A percentile compares a stretch with the other conserved stretches of the same genome.
phyloP scores from a whole-genome alignment of 2,888 invertebrate genomes.

The Agelastica alni region DNA sequence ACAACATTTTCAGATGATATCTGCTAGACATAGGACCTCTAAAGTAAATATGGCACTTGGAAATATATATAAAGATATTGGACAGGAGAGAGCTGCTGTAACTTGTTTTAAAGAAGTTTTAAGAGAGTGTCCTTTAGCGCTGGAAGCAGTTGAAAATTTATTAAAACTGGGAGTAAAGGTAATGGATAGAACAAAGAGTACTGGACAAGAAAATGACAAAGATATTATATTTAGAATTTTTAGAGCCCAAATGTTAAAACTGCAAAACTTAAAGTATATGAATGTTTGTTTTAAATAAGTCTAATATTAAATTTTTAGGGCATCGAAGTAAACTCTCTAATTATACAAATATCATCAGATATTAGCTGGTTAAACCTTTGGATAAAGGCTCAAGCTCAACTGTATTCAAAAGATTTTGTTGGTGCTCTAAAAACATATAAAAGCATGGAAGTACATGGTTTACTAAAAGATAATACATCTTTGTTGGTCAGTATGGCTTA shows the following conservation, averaged over 20 bases:
- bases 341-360: slow-evolving; percentile 62
- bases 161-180: slow-evolving; percentile 66
- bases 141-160: slow-evolving; percentile 75
- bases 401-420: slow-evolving; percentile 69
- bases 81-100: slow-evolving; percentile 73
- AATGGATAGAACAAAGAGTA: no score
- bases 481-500: slow-evolving; percentile 72
- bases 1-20: slow-evolving; percentile 53
- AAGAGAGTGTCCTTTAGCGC: slow-evolving; percentile 69
- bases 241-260: no score
- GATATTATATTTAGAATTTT: no score
- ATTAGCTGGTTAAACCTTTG: slow-evolving; percentile 64
- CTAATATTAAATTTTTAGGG: slow-evolving; percentile 59
- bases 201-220: no score
- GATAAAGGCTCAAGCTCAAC: slow-evolving; percentile 67
- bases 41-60: slow-evolving; percentile 79
- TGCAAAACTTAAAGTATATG: no score
- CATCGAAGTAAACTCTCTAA: slow-evolving; percentile 73
- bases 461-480: slow-evolving; percentile 69
- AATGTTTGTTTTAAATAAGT: neutral
- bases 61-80: slow-evolving; percentile 70
- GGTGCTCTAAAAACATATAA: slow-evolving; percentile 70
- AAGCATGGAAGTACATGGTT: slow-evolving; percentile 67
- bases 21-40: slow-evolving; percentile 69
- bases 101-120: slow-evolving; percentile 80